Percentiles rank a stretch among this genome's conserved stretches.
These are phyloP conservation scores for Xyliphius kryptos DNA, from an alignment of 2,113 vertebrate genomes.

Conservation along the genomic window DNA sequence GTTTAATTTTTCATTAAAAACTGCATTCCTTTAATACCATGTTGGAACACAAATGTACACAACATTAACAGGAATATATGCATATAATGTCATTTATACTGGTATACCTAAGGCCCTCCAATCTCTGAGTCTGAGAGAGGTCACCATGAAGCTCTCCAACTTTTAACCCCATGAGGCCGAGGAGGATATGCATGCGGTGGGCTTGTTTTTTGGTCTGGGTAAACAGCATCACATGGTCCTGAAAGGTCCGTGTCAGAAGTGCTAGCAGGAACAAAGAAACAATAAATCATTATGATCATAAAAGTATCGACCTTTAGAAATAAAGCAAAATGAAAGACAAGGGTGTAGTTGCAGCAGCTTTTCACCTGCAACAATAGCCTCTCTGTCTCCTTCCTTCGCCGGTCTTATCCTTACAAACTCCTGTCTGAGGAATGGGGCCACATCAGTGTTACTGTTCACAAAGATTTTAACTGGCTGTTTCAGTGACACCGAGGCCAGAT, in stretches of 20 bases:
- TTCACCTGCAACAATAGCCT: constrained; percentile 86
- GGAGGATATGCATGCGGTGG: constrained; percentile 90
- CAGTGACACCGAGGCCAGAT: constrained; percentile 88
- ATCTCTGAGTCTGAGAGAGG: constrained; percentile 88
- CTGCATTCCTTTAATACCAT: no score
- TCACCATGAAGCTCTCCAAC: constrained; percentile 93
- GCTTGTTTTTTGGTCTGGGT: constrained; percentile 98
- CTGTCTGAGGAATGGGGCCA: constrained; percentile 90
- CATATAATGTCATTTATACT: no score
- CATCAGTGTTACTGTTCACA: constrained; percentile 96
- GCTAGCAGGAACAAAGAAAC: constrained; percentile 56
- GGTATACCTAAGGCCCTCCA: constrained; percentile 86
- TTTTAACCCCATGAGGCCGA: constrained; percentile 87
- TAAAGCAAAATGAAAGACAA: no score
- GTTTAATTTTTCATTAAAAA: no score
- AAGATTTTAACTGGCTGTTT: constrained; percentile 87
- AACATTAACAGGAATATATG: no score
- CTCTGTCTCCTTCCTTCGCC: constrained; percentile 85
- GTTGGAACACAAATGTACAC: no score
- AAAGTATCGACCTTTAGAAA: no score
- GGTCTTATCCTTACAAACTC: constrained; percentile 89
- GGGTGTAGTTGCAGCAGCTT: no score
- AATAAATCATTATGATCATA: no score
- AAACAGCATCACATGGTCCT: constrained; percentile 94
- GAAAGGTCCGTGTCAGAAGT: constrained; percentile 87